Evolutionary conservation across 2,113 vertebrate genomes (phyloP).

Genomic region (Chroicocephalus ridibundus): DNA sequence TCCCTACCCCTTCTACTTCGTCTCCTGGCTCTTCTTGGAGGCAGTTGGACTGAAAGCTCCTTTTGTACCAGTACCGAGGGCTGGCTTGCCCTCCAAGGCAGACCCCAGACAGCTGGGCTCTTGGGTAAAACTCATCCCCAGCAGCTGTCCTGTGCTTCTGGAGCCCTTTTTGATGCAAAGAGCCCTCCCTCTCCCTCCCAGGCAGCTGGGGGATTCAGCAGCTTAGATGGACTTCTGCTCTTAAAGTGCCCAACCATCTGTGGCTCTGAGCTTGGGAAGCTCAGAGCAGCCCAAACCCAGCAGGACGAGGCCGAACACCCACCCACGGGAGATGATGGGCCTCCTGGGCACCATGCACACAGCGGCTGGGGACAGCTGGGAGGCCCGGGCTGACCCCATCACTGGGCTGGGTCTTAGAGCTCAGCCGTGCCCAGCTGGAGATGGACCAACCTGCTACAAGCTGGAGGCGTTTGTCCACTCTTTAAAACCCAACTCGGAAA

Average conservation of each 20-base stretch:
- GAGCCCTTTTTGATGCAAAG: not conserved
- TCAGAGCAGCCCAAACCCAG: not conserved
- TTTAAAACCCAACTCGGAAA: not conserved
- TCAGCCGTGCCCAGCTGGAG: not conserved
- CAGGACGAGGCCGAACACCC: rapidly evolving
- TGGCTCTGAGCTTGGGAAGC: not conserved
- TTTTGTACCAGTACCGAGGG: constrained; percentile 25
- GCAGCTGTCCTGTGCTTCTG: constrained; percentile 57
- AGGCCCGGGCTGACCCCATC: not conserved
- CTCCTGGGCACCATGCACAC: not conserved
- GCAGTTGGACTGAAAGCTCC: constrained; percentile 33
- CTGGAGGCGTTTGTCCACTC: not conserved
- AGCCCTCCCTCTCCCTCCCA: not conserved
- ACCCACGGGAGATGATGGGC: rapidly evolving
- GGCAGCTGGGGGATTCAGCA: constrained; percentile 34
- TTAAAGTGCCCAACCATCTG: not conserved
- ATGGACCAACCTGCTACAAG: not conserved
- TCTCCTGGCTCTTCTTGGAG: not conserved
- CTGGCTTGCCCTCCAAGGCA: not conserved
- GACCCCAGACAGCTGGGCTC: constrained; percentile 34
- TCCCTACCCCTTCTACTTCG: not conserved
- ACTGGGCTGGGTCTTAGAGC: not conserved
- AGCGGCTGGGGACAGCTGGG: not conserved
- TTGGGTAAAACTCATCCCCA: not conserved
- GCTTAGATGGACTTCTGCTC: not conserved